A percentile compares a stretch with the other conserved stretches of the same genome.
Conservation (phyloP, 2,113 vertebrate genomes). For the Pituophis catenifer region DNA sequence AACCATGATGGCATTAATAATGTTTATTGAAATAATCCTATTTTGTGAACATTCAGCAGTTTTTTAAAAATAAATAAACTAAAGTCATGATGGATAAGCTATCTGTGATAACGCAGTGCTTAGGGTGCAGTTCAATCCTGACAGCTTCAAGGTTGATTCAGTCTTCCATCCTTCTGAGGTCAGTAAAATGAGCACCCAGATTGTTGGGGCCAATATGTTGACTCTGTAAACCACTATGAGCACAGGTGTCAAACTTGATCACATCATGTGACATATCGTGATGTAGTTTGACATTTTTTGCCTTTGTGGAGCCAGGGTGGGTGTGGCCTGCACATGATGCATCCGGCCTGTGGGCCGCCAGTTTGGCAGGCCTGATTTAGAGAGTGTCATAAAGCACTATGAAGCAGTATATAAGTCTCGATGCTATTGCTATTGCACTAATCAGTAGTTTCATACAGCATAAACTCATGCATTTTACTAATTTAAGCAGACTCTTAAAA, state of each 20-base stretch:
- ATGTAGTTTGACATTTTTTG: too few relatives aligned
- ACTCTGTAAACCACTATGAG: neutral
- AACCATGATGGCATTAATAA: neutral
- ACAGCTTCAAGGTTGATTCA: neutral
- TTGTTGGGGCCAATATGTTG: neutral
- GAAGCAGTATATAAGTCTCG: neutral
- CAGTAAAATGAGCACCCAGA: neutral
- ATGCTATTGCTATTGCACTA: neutral
- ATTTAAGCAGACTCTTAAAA: neutral
- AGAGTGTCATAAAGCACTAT: neutral
- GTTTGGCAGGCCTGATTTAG: too few relatives aligned
- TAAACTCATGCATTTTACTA: neutral
- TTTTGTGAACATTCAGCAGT: conserved; percentile 25
- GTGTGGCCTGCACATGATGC: too few relatives aligned
- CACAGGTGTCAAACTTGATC: too few relatives aligned
- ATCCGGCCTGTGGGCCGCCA: too few relatives aligned
- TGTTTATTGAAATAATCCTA: neutral
- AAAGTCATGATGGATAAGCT: neutral
- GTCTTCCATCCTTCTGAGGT: neutral
- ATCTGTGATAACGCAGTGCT: neutral
- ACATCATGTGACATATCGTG: too few relatives aligned
- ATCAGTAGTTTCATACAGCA: neutral
- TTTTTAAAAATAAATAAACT: neutral
- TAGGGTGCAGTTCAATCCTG: neutral
- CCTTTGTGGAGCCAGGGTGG: too few relatives aligned